A percentile compares a stretch with the other conserved stretches of the same genome.
Evolutionary conservation across 2,797 vertebrate genomes (phyloP).

Genomic region (Xenentodon cancila): DNA sequence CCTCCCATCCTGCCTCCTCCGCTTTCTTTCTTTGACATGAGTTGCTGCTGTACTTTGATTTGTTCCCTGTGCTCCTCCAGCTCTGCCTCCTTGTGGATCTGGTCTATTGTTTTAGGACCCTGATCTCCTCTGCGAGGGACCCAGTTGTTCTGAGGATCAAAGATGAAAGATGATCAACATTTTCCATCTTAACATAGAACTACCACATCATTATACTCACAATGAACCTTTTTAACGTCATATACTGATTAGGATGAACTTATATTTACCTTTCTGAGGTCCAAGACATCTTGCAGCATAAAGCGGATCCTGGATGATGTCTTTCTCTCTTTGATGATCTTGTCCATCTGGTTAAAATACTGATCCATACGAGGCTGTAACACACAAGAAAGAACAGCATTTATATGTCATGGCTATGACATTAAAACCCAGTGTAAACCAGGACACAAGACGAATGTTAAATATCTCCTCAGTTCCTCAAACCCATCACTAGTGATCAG

Average conservation of each 20-base stretch:
- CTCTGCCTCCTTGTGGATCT: conserved; percentile 98
- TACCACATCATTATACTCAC: too few relatives aligned
- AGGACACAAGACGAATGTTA: neutral
- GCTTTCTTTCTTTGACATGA: conserved; percentile 89
- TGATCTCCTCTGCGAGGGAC: conserved; percentile 95
- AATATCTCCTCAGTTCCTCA: conserved; percentile 40
- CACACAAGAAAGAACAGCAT: neutral
- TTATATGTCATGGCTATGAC: neutral
- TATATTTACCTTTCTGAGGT: conserved; percentile 88
- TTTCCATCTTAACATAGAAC: neutral
- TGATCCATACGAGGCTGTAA: conserved; percentile 97
- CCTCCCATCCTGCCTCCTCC: conserved; percentile 63
- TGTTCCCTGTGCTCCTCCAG: conserved; percentile 95
- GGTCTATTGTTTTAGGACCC: conserved; percentile 98
- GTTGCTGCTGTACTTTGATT: conserved; percentile 95
- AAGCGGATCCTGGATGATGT: conserved; percentile 97
- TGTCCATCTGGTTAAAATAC: conserved; percentile 98
- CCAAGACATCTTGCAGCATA: conserved; percentile 96
- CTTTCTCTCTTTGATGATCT: conserved; percentile 97
- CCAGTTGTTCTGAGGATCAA: conserved; percentile 88
- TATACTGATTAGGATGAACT: neutral
- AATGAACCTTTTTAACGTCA: neutral
- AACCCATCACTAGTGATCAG: conserved; percentile 45
- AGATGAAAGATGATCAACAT: neutral
- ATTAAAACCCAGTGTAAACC: too few relatives aligned